A percentile compares a stretch with the other conserved stretches of the same genome.
Conservation (phyloP, 2,888 invertebrate genomes). For the Eilema caniola region DNA sequence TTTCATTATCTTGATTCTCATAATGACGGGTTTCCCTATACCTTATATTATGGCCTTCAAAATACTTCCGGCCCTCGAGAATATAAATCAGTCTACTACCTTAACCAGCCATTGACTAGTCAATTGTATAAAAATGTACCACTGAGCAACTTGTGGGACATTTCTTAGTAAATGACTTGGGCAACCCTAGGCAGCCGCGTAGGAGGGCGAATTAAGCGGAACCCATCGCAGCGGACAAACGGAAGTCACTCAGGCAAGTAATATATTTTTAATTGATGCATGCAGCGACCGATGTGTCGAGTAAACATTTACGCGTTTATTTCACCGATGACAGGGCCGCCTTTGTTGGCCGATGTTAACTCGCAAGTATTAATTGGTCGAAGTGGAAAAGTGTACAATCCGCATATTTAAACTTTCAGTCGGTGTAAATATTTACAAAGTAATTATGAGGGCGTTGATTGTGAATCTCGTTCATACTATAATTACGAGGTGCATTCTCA, state of each 20-base stretch:
- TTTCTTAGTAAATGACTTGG: background rate
- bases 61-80: background rate
- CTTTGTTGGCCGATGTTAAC: constrained; percentile 79
- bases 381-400: constrained; percentile 82
- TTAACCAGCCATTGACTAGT: background rate
- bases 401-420: constrained; percentile 76
- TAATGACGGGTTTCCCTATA: background rate
- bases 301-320: constrained; percentile 81
- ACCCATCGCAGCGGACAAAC: constrained; percentile 59
- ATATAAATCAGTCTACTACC: background rate
- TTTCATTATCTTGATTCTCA: background rate
- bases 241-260: constrained; percentile 75
- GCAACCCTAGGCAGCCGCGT: constrained; percentile 22
- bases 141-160: background rate
- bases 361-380: constrained; percentile 79
- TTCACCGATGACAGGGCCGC: constrained; percentile 71
- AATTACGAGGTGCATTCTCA: constrained; percentile 54
- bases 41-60: too few species aligned
- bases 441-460: constrained; percentile 75
- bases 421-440: constrained; percentile 76
- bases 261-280: constrained; percentile 85
- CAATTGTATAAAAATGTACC: background rate
- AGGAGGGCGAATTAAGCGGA: constrained; percentile 40
- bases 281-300: constrained; percentile 76
- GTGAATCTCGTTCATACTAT: constrained; percentile 64